Conservation (phyloP, 1,140 invertebrate species). For the Polypedilum pembai region DNA sequence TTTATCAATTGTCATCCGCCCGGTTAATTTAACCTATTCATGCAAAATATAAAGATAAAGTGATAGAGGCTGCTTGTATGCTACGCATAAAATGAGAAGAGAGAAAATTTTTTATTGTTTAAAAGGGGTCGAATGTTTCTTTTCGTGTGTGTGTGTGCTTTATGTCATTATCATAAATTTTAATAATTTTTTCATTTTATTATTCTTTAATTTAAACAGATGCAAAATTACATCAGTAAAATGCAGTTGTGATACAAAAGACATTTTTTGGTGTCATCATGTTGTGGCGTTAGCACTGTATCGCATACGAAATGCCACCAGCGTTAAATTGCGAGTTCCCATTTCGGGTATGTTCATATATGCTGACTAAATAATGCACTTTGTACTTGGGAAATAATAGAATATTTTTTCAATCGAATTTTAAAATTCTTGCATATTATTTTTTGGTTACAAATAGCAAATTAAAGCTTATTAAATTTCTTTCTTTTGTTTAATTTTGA, state of each 20-base stretch:
- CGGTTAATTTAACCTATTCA: not conserved
- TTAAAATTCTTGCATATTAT: too few species aligned
- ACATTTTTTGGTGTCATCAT: constrained; percentile 90
- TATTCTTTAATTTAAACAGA: constrained; percentile 45
- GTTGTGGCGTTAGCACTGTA: constrained; percentile 82
- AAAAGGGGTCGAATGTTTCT: not conserved
- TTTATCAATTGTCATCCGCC: not conserved
- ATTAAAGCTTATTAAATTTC: too few species aligned
- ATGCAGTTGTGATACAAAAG: constrained; percentile 78
- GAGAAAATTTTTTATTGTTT: not conserved
- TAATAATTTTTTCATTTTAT: constrained; percentile 32
- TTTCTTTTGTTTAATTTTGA: too few species aligned
- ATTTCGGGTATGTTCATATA: constrained; percentile 62
- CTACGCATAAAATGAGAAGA: not conserved
- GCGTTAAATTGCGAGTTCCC: constrained; percentile 71
- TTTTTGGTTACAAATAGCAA: too few species aligned
- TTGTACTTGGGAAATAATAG: too few species aligned
- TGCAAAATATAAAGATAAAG: not conserved
- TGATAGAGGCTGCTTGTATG: too few species aligned
- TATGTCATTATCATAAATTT: constrained; percentile 20
- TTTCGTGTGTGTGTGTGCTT: not conserved
- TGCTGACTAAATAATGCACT: not conserved
- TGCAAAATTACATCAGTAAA: constrained; percentile 85
- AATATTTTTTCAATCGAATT: too few species aligned
- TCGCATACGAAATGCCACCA: constrained; percentile 74